Percentiles rank a stretch among this genome's conserved stretches.
These are phyloP conservation scores for Ptyas mucosa DNA, from an alignment of 2,113 vertebrate species.

Conservation along the genomic window DNA sequence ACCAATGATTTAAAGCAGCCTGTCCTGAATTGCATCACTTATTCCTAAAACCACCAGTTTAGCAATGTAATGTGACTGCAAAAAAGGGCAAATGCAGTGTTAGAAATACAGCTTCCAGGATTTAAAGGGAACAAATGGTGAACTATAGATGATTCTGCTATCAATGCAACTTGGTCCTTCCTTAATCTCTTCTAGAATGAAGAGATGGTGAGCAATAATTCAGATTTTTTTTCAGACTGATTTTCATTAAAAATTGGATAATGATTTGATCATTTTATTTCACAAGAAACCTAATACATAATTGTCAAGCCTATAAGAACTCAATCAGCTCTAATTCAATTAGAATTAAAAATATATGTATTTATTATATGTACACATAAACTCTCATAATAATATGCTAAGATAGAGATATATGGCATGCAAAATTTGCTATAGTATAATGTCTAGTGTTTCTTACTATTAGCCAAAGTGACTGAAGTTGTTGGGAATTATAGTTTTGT, in stretches of 20 bases:
- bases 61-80: neutral
- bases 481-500: neutral
- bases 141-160: neutral
- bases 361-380: neutral
- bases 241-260: neutral
- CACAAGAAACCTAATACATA: neutral
- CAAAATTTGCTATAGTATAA: neutral
- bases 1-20: neutral
- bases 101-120: neutral
- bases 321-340: neutral
- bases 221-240: neutral
- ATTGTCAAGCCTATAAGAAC: neutral
- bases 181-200: neutral
- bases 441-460: neutral
- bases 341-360: neutral
- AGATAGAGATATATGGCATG: neutral
- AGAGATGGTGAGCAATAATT: neutral
- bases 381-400: neutral
- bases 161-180: neutral
- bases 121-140: neutral
- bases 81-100: neutral
- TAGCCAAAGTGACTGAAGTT: neutral
- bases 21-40: neutral
- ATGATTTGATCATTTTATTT: neutral
- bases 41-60: neutral